Percentiles rank a stretch among this genome's conserved stretches.
Evolutionary conservation across 2,888 invertebrate genomes (phyloP).

Genomic region (Drosophila longiperda): DNA sequence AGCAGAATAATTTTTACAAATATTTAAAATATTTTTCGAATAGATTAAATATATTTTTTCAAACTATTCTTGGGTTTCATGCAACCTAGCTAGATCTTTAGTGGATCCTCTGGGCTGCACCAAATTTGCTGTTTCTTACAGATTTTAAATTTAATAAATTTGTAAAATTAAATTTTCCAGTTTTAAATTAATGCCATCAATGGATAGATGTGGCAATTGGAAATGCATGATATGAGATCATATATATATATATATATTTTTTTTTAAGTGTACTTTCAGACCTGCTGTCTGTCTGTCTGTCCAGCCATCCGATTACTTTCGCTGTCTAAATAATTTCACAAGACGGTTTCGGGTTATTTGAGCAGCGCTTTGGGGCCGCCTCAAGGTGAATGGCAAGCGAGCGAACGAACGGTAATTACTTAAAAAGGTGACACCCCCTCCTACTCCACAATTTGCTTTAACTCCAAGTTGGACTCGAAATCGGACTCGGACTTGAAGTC

Average conservation of each 20-base stretch:
- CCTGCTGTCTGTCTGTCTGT: constrained; percentile 19
- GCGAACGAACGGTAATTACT: constrained; percentile 66
- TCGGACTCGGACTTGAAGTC: constrained; percentile 19
- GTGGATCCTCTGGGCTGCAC: no score
- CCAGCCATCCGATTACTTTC: constrained; percentile 71
- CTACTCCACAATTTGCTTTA: not conserved
- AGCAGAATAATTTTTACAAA: not conserved
- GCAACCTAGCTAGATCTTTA: not conserved
- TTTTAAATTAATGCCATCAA: not conserved
- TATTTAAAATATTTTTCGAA: not conserved
- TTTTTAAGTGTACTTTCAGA: no score
- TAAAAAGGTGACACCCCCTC: constrained; percentile 56
- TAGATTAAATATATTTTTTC: not conserved
- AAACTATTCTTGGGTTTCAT: not conserved
- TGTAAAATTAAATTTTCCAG: not conserved
- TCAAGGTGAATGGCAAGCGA: constrained; percentile 74
- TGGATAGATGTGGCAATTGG: not conserved
- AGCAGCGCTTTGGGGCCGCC: constrained; percentile 60
- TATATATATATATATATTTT: not conserved
- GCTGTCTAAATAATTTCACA: constrained; percentile 75
- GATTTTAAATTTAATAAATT: not conserved
- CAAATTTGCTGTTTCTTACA: not conserved
- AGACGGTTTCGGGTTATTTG: constrained; percentile 72
- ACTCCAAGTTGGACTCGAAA: constrained; percentile 15
- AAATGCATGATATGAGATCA: not conserved